These are phyloP conservation scores for Petrocephalus zakoni DNA, from an alignment of 2,113 vertebrate genomes.

Conservation along the genomic window DNA sequence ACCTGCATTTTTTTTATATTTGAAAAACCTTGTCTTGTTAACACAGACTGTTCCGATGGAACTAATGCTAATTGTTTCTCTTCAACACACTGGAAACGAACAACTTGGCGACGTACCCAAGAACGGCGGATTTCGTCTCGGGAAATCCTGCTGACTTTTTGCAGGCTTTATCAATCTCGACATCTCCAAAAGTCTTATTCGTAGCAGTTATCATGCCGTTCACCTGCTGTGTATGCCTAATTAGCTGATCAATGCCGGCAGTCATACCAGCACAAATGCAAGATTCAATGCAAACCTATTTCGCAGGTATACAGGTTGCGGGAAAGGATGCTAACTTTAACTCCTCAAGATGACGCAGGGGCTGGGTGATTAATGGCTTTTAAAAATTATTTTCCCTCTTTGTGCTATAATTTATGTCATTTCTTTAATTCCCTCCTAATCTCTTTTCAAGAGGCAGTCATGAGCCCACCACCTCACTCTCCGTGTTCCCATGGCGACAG, in stretches of 20 bases:
- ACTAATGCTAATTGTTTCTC: neutral
- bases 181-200: neutral
- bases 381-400: conserved; percentile 16
- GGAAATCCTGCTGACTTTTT: neutral
- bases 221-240: neutral
- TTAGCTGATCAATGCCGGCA: conserved; percentile 3
- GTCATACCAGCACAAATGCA: neutral
- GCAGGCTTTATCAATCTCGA: neutral
- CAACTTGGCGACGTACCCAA: neutral
- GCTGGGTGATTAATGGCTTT: conserved; percentile 29
- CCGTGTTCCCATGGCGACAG: conserved; percentile 61
- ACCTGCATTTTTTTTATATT: neutral
- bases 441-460: conserved; percentile 49
- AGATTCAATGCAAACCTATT: neutral
- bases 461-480: conserved; percentile 53
- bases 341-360: neutral
- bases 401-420: conserved; percentile 5
- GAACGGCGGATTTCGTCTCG: neutral
- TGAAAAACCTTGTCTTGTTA: neutral
- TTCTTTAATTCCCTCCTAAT: conserved; percentile 10
- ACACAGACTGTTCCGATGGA: neutral
- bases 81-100: neutral
- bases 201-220: neutral
- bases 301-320: neutral
- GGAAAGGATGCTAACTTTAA: neutral